Base-by-base conservation (phyloP, 2,113 vertebrate genomes). In the Grammomys surdaster region DNA sequence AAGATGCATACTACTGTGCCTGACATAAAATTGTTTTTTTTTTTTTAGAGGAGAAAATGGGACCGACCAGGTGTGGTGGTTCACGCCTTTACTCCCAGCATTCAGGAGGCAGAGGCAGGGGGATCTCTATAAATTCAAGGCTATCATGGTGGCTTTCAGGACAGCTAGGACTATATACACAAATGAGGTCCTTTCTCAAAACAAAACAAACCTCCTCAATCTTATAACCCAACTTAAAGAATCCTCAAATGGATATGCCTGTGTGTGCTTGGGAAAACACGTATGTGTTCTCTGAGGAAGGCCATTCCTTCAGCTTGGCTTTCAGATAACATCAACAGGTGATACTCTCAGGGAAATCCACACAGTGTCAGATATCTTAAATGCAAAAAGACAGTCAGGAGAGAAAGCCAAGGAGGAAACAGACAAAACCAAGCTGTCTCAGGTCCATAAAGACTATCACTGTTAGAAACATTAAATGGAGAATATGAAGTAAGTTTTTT, bases 291-390 rank as follows among this genome's bases (percentile, higher is more conserved):
- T 75, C 54, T n/a, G 0, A n/a, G 26, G 72, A 80, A 54, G 63
- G 48, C 80, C 77, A 31, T 7, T 19, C 14, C 33, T 72, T 75
- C 56, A 46, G 36, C 65, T n/a, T 4, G 2, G 56, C 22, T 16
- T 65, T 90, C 77, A 69, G 63, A 72, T 17, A 72, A 51, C n/a
- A 56, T 94, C 43, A 84, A 58, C 20, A 84, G 81, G 31, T 43
- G 82, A 76, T 3, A 33, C 8, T 0, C 0, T 46, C 43, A 76
- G 80, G 92, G 91, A 93, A 90, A 46, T 28, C 84, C 65, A 72
- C 76, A 77, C 43, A 17, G 46, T 48, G 43, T 88, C 86, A n/a
- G 69, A 67, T 90, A 70, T 87, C 36, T 82, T 94, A 90, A 93
- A 40, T 31, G 48, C 17, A 77, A 86, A 86, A 20, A 48, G 69